Percentiles rank a stretch among this genome's conserved stretches.
phyloP scores from a whole-genome alignment of 64 coral and sea anemone species.

The Cladopsammia gracilis region DNA sequence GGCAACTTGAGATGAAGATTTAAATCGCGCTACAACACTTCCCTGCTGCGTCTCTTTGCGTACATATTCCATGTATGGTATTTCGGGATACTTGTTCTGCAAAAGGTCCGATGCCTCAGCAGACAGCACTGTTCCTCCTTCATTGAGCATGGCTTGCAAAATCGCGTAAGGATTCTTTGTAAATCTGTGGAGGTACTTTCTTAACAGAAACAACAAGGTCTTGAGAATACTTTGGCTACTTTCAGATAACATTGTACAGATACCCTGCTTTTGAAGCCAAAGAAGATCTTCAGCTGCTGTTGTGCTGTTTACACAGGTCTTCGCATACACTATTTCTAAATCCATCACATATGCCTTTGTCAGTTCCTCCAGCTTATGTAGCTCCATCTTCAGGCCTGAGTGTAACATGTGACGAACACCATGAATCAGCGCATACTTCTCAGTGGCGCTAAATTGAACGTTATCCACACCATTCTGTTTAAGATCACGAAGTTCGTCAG shows the following conservation, averaged over 20 bases:
- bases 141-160: background rate
- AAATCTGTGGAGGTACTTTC: background rate
- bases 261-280: background rate
- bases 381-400: background rate
- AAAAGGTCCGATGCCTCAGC: background rate
- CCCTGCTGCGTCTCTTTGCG: background rate
- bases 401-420: background rate
- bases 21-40: background rate
- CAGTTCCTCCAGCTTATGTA: background rate
- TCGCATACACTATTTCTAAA: background rate
- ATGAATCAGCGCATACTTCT: constrained; percentile 4
- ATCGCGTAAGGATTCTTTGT: background rate
- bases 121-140: constrained; percentile 19
- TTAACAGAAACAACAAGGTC: background rate
- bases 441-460: background rate
- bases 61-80: constrained; percentile 4
- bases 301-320: background rate
- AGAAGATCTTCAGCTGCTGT: background rate
- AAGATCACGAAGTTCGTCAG: background rate
- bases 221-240: background rate
- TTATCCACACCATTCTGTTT: background rate
- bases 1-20: background rate
- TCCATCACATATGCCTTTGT: background rate
- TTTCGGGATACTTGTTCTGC: constrained; percentile 10
- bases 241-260: background rate